phyloP scores from a whole-genome alignment of 2,797 vertebrate species.

The Eutrigla gurnardus region DNA sequence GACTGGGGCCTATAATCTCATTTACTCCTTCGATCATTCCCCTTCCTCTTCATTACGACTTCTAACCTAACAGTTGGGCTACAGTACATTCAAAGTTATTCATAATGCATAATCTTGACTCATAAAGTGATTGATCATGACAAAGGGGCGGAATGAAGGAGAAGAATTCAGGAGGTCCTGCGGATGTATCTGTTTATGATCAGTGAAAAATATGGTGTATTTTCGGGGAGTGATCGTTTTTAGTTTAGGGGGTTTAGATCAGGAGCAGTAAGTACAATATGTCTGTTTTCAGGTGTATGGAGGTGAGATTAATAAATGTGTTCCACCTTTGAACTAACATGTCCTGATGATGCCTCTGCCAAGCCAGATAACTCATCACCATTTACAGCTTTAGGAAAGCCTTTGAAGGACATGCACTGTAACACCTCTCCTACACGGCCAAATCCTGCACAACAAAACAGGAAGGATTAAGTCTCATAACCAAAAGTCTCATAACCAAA shows the following conservation, averaged over 20 bases:
- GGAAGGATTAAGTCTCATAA: background rate
- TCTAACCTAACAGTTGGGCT: background rate
- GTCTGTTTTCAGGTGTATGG: slow-evolving; percentile 3
- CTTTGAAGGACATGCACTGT: background rate
- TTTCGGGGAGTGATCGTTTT: too few relatives aligned
- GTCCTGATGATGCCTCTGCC: background rate
- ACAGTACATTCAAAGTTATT: slow-evolving; percentile 29
- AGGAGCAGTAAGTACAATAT: background rate
- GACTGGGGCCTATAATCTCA: slow-evolving; percentile 59
- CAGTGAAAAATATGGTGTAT: too few relatives aligned
- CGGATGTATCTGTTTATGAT: too few relatives aligned
- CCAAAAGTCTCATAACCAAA: slow-evolving; percentile 18
- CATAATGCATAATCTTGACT: slow-evolving; percentile 26
- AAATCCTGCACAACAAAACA: slow-evolving; percentile 10
- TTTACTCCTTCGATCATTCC: slow-evolving; percentile 50
- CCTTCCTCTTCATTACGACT: slow-evolving; percentile 21
- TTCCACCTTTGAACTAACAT: slow-evolving; percentile 22
- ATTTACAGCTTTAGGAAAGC: slow-evolving; percentile 38
- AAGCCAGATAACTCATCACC: slow-evolving; percentile 36
- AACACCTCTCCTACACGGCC: background rate
- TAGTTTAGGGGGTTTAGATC: background rate
- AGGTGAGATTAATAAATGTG: slow-evolving; percentile 35
- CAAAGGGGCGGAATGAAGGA: too few relatives aligned
- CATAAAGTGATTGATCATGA: slow-evolving; percentile 31
- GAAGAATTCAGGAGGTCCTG: too few relatives aligned